A percentile compares a stretch with the other conserved stretches of the same genome.
phyloP scores from a whole-genome alignment of 2,797 vertebrate species.

The Ibycter americanus region DNA sequence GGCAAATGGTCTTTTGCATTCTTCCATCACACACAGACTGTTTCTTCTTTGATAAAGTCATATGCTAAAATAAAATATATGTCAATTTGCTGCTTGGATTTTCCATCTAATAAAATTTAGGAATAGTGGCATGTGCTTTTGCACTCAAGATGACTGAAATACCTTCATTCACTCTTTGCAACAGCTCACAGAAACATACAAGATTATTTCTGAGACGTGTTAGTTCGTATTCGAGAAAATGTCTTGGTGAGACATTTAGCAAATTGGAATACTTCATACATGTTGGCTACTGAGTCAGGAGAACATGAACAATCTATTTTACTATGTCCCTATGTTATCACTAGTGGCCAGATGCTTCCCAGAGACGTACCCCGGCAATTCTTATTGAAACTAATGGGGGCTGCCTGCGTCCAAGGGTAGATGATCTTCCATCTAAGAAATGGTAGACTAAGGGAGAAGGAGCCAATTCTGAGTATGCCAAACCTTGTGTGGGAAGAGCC shows the following conservation, averaged over 20 bases:
- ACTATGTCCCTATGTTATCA: not conserved
- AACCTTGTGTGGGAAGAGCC: not conserved
- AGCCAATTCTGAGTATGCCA: not conserved
- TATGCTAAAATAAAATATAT: not conserved
- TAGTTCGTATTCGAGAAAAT: not conserved
- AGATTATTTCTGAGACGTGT: not conserved
- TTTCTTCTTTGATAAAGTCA: constrained; percentile 1
- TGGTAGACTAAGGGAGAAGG: not conserved
- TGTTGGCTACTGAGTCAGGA: not conserved
- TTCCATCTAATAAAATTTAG: not conserved
- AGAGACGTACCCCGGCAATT: not conserved
- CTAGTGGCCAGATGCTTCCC: not conserved
- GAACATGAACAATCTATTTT: not conserved
- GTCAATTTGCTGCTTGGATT: not conserved
- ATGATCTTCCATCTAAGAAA: not conserved
- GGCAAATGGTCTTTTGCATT: constrained; percentile 15
- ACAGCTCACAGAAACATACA: not conserved
- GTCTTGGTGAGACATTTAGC: not conserved
- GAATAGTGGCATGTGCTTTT: not conserved
- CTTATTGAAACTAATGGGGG: not conserved
- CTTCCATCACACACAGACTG: not conserved
- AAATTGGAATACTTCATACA: not conserved
- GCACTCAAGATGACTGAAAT: not conserved
- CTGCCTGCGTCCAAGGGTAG: not conserved
- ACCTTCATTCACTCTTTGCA: not conserved